A percentile compares a stretch with the other conserved stretches of the same genome.
phyloP scores from a whole-genome alignment of 2,797 vertebrate species.

The Spheniscus humboldti region DNA sequence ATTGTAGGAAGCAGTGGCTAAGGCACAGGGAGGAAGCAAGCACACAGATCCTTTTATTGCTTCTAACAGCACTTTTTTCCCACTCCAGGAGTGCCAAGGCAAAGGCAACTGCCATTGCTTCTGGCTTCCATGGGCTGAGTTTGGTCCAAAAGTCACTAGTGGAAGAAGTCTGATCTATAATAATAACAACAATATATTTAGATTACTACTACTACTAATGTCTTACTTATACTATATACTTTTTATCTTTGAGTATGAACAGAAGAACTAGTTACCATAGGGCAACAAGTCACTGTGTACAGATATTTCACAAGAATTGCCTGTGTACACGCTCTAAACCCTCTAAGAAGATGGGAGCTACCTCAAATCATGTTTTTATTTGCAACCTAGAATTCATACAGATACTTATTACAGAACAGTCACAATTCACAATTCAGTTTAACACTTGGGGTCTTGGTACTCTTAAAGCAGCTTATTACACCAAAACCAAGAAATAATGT shows the following conservation, averaged over 20 bases:
- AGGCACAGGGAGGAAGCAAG: neutral
- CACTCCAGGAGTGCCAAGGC: neutral
- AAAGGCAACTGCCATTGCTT: neutral
- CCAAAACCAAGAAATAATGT: neutral
- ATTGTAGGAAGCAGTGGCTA: neutral
- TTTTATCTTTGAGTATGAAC: neutral
- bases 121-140: neutral
- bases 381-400: neutral
- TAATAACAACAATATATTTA: neutral
- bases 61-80: neutral
- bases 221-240: neutral
- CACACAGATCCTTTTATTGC: neutral
- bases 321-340: neutral
- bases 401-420: neutral
- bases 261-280: neutral
- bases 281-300: neutral
- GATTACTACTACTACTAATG: neutral
- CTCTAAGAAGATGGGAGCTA: neutral
- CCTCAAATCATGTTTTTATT: neutral
- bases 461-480: neutral
- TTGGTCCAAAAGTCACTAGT: neutral
- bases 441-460: neutral
- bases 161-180: neutral
- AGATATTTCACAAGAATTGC: neutral
- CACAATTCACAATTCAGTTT: neutral